Evolutionary conservation across 1,140 invertebrate genomes (phyloP), one percentile per base, ranked within the genome.

Genomic region (Bombus confusus): DNA sequence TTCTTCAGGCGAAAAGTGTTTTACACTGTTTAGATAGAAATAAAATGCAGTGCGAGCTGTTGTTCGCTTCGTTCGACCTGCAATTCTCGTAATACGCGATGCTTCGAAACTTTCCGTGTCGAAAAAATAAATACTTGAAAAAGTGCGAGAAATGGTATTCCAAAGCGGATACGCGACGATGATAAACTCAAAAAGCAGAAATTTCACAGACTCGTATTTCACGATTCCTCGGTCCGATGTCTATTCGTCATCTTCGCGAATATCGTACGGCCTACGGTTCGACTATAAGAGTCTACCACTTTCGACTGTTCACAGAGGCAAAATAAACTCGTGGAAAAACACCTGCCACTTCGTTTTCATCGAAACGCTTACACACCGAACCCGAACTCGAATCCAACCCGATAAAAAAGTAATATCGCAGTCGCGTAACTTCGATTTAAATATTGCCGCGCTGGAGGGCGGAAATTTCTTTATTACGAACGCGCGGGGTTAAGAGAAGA

Each of bases 381-480:
- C 15, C 47, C 1, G 25, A 31, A 72, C 15, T 31, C 8, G 52
- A 39, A 59, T 39, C 8, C 18, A 28, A 52, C 34, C 22, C 31
- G 25, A 76, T 59, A 76, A 59, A 76, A 68, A 76, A 28, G 39
- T 73, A 72, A 72, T 73, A 47, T 73, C 2, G 39, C 71, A 47
- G 74, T 59, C 39, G 52, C 52, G 34, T 76, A 59, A 59, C 34
- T 59, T 76, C 34, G 22, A 59, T 76, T 59, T 76, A 59, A 76
- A 76, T 76, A 76, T 39, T 59, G 8, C 9, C 74, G 34, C 34
- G 13, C 52, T 25, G 47, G 31, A 37, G 73, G n/a, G 25, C 8
- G 74, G 52, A 76, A 76, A 76, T 76, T 59, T 76, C 74, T 76
- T 76, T 39, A 59, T 76, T 76, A 76, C 25, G 74, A 59, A 18